Conservation (phyloP, 2,888 invertebrate species). For the Monoplex corrugatus region DNA sequence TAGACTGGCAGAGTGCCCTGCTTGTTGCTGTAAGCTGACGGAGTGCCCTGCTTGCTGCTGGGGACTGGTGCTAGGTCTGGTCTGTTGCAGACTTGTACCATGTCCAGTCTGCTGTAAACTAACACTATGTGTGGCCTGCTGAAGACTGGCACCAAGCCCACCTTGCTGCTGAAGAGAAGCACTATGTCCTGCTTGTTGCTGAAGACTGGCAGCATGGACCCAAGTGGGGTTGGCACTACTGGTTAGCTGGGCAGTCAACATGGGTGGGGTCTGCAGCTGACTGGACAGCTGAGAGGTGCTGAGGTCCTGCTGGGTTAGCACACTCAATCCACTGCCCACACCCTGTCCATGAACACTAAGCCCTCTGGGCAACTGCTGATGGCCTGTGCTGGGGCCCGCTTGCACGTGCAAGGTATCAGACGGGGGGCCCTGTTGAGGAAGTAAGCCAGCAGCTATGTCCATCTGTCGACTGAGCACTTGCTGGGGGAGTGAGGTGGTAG, state of each 20-base stretch:
- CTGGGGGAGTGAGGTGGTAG: neutral
- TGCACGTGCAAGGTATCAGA: neutral
- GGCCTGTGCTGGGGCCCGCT: neutral
- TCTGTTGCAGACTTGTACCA: too few species aligned
- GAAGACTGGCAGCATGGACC: neutral
- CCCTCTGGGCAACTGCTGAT: neutral
- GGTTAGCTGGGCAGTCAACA: conserved; percentile 38
- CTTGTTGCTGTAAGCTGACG: neutral
- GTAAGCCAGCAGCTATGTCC: neutral
- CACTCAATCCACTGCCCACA: neutral
- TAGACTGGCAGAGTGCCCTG: too few species aligned
- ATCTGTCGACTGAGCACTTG: conserved; percentile 33
- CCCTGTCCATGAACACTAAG: neutral
- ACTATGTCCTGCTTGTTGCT: neutral
- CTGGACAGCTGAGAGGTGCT: neutral
- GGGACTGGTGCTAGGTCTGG: too few species aligned
- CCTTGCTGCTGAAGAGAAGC: too few species aligned
- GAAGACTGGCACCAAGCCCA: too few species aligned
- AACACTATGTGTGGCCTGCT: too few species aligned
- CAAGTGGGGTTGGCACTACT: conserved; percentile 30
- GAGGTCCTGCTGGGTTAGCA: neutral
- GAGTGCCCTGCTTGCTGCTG: neutral
- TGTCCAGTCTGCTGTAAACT: too few species aligned
- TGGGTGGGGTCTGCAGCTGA: conserved; percentile 30
- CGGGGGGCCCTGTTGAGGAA: neutral